A percentile compares a stretch with the other conserved stretches of the same genome.
phyloP scores from a whole-genome alignment of 2,888 invertebrate genomes.

The Drosophila paucipuncta region DNA sequence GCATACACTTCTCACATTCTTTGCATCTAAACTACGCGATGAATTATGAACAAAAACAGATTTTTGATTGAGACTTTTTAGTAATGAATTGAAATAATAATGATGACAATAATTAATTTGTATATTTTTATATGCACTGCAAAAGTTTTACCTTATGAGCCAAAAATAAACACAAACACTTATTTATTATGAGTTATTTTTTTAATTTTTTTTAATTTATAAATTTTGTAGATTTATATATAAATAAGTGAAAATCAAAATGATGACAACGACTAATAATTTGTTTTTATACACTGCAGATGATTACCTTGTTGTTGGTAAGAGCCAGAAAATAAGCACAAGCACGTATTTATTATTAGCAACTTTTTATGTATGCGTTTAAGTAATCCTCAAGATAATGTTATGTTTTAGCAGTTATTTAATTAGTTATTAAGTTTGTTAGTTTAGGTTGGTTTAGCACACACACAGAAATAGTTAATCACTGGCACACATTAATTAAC shows the following conservation, averaged over 20 bases:
- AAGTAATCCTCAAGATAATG: slow-evolving; percentile 3
- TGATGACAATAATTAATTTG: background rate
- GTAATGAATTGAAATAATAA: background rate
- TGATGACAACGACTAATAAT: background rate
- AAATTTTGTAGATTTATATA: background rate
- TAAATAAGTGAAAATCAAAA: background rate
- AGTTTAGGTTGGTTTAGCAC: background rate
- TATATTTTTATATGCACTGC: background rate
- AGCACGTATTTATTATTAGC: background rate
- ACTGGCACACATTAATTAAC: slow-evolving; percentile 5
- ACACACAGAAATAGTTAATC: background rate
- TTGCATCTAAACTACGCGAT: background rate
- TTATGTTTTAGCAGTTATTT: background rate
- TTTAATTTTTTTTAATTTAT: background rate
- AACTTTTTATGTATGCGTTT: slow-evolving; percentile 10
- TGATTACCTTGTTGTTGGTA: slow-evolving; percentile 35
- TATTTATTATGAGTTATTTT: background rate
- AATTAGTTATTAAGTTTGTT: background rate
- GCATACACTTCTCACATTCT: background rate
- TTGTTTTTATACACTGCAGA: background rate
- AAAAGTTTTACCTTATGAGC: slow-evolving; percentile 20
- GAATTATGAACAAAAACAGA: background rate
- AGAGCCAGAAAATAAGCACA: background rate
- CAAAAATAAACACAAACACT: background rate
- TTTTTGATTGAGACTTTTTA: background rate